A percentile compares a stretch with the other conserved stretches of the same genome.
phyloP scores from a whole-genome alignment of 1,140 invertebrate species.

The Drosophila kanapiae region DNA sequence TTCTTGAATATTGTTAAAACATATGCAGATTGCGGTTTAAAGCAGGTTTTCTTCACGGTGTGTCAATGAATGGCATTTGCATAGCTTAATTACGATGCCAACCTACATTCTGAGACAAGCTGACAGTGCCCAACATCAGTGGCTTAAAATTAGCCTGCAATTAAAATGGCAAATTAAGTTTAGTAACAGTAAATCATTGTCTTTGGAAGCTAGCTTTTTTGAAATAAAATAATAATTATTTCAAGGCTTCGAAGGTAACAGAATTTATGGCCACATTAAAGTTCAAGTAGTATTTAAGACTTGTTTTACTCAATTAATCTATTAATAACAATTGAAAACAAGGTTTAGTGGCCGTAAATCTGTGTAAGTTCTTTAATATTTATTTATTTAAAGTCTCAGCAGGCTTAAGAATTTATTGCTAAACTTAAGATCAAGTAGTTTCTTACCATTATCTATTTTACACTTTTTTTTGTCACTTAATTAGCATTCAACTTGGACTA shows the following conservation, averaged over 20 bases:
- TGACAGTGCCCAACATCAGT: background rate
- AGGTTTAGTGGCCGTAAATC: too few relatives aligned
- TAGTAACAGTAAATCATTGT: background rate
- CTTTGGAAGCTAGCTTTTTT: background rate
- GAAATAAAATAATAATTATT: too few relatives aligned
- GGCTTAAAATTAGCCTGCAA: conserved; percentile 1
- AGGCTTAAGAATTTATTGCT: background rate
- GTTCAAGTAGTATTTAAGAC: too few relatives aligned
- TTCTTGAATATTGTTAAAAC: conserved; percentile 24
- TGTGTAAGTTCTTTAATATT: too few relatives aligned
- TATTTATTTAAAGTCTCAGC: background rate
- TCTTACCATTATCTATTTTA: background rate
- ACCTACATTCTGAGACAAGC: background rate
- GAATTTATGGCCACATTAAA: too few relatives aligned
- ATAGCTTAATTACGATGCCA: conserved; percentile 22
- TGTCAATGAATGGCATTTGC: conserved; percentile 27
- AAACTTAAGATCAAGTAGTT: conserved; percentile 6
- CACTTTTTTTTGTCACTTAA: conserved; percentile 3
- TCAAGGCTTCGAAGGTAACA: too few relatives aligned
- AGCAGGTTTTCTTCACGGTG: conserved; percentile 35
- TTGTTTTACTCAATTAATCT: too few relatives aligned
- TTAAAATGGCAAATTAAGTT: conserved; percentile 20
- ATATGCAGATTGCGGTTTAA: conserved; percentile 38
- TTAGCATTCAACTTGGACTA: background rate
- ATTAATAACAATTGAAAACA: too few relatives aligned